Conservation (phyloP, 2,113 vertebrate species). For the Regulus satrapa region DNA sequence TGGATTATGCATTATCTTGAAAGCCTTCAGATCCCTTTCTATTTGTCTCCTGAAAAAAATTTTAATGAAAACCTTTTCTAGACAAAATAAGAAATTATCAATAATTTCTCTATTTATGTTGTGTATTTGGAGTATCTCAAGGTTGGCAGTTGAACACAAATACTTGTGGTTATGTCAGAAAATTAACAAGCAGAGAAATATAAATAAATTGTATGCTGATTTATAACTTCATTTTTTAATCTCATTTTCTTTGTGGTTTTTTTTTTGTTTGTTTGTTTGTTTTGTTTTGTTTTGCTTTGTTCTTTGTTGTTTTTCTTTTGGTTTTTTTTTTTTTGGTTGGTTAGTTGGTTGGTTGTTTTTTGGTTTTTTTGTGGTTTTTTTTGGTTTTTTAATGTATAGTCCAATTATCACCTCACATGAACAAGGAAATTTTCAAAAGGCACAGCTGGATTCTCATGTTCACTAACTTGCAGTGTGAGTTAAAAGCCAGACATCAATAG, state of each 20-base stretch:
- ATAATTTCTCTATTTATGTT: neutral
- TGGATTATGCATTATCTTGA: neutral
- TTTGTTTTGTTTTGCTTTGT: too few relatives aligned
- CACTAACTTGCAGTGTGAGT: neutral
- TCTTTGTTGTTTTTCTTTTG: too few relatives aligned
- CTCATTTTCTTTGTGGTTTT: too few relatives aligned
- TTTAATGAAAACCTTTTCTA: neutral
- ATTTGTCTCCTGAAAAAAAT: neutral
- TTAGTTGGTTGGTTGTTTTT: too few relatives aligned
- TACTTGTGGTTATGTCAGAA: neutral
- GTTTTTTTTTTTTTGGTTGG: too few relatives aligned
- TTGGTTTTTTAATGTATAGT: neutral
- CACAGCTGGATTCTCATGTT: neutral
- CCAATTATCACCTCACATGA: conserved; percentile 28
- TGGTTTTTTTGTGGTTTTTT: too few relatives aligned
- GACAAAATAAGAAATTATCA: neutral
- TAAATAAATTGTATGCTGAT: neutral
- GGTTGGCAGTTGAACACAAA: neutral
- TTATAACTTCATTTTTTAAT: neutral
- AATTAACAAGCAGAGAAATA: neutral
- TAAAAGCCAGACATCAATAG: neutral
- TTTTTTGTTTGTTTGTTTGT: too few relatives aligned
- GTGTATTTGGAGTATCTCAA: neutral
- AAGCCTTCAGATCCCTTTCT: neutral
- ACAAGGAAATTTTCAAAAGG: conserved; percentile 11